A percentile compares a stretch with the other conserved stretches of the same genome.
Evolutionary conservation across 2,888 invertebrate species (phyloP).

Genomic region (Cheiracanthium punctorium): DNA sequence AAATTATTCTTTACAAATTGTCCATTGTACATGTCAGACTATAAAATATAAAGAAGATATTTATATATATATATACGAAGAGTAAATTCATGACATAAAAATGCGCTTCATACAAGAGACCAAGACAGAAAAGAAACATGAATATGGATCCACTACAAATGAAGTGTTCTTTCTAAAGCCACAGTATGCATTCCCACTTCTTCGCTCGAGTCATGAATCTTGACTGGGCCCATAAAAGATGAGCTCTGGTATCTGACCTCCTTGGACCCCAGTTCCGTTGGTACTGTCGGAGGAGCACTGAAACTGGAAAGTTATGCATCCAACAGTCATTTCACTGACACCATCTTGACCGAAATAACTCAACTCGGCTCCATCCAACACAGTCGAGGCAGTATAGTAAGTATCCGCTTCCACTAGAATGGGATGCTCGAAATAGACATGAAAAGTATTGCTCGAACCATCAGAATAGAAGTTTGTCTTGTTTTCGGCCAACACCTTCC

Average conservation of each 20-base stretch:
- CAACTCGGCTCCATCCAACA: slow-evolving; percentile 93
- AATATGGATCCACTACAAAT: slow-evolving; percentile 55
- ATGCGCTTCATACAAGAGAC: slow-evolving; percentile 48
- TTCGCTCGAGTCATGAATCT: slow-evolving; percentile 69
- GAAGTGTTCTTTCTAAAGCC: slow-evolving; percentile 38
- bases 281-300: slow-evolving; percentile 98
- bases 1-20: not conserved
- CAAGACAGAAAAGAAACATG: slow-evolving; percentile 63
- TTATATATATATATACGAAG: not conserved
- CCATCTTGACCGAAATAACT: slow-evolving; percentile 99
- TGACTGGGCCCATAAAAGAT: slow-evolving; percentile 93
- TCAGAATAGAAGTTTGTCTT: slow-evolving; percentile 96
- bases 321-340: slow-evolving; percentile 93
- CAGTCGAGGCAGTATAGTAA: slow-evolving; percentile 96
- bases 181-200: slow-evolving; percentile 16
- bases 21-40: slow-evolving; percentile 12
- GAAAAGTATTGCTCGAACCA: slow-evolving; percentile 96
- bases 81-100: slow-evolving; percentile 41
- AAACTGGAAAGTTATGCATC: slow-evolving; percentile 96
- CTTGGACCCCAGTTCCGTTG: slow-evolving; percentile 97
- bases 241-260: slow-evolving; percentile 97
- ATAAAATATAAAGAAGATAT: slow-evolving; percentile 9
- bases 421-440: slow-evolving; percentile 87
- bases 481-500: slow-evolving; percentile 90
- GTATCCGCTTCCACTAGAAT: slow-evolving; percentile 91